phyloP scores from a whole-genome alignment of 1,140 invertebrate species.

The Zaprionus lachaisei region DNA sequence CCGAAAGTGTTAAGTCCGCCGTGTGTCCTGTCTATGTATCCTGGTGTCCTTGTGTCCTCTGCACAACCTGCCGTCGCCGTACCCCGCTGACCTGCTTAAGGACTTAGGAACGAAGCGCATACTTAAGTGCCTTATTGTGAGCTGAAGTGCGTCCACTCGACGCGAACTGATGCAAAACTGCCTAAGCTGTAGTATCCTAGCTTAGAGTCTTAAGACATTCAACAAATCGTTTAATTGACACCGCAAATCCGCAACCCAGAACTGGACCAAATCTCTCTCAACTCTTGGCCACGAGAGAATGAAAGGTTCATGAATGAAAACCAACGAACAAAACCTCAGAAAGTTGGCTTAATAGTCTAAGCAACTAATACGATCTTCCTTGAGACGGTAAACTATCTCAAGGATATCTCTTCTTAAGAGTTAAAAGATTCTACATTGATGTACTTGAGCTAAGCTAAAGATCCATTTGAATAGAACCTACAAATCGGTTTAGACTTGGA shows the following conservation, averaged over 20 bases:
- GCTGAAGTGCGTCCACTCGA: conserved; percentile 66
- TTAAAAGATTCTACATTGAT: neutral
- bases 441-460: conserved; percentile 3
- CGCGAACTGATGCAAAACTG: conserved; percentile 27
- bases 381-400: neutral
- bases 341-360: conserved; percentile 3
- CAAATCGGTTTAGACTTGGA: neutral
- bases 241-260: conserved; percentile 34
- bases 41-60: conserved; percentile 9
- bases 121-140: conserved; percentile 69
- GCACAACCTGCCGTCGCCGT: conserved; percentile 21
- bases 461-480: neutral
- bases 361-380: conserved; percentile 4
- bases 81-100: conserved; percentile 53
- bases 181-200: conserved; percentile 31
- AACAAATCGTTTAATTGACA: conserved; percentile 49
- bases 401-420: conserved; percentile 2
- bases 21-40: neutral
- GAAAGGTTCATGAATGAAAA: conserved; percentile 51
- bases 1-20: conserved; percentile 63
- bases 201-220: conserved; percentile 47
- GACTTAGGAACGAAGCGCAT: conserved; percentile 62
- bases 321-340: neutral
- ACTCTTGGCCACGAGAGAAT: conserved; percentile 16
- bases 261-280: conserved; percentile 14